Conservation (phyloP, 1,140 invertebrate genomes). For the Drosophila ohnishii region DNA sequence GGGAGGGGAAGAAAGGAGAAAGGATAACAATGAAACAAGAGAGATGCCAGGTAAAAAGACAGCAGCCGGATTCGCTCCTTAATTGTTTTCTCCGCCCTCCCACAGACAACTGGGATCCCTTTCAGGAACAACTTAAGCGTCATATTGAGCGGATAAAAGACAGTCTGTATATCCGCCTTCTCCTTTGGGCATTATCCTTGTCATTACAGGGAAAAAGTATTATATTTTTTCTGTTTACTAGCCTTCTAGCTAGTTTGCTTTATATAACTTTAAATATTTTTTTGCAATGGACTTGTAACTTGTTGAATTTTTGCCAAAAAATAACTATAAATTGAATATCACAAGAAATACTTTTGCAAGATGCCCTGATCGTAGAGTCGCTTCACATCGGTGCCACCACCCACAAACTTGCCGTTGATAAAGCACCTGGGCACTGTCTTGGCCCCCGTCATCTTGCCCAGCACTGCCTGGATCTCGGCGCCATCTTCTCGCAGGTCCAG, state of each 20-base stretch:
- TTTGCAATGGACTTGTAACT: not conserved
- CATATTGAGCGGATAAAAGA: conserved; percentile 56
- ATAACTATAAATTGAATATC: conserved; percentile 1
- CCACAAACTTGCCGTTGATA: conserved; percentile 94
- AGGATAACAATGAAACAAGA: conserved; percentile 20
- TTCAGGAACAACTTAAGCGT: conserved; percentile 40
- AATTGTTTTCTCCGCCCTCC: conserved; percentile 35
- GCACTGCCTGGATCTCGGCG: conserved; percentile 90
- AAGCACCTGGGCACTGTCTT: conserved; percentile 95
- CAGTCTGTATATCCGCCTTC: not conserved
- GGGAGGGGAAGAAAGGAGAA: not conserved
- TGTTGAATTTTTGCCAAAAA: not conserved
- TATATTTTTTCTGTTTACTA: too few species aligned
- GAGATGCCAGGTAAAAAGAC: conserved; percentile 29
- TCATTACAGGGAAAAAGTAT: not conserved
- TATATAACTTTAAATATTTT: not conserved
- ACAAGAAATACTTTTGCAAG: conserved; percentile 81
- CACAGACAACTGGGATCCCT: conserved; percentile 18
- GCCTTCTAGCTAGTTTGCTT: too few species aligned
- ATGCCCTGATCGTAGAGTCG: conserved; percentile 88
- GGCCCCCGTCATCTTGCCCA: conserved; percentile 92
- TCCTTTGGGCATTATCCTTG: conserved; percentile 1
- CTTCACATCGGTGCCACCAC: conserved; percentile 95
- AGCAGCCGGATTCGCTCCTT: conserved; percentile 24
- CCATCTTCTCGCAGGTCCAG: conserved; percentile 91